Base-by-base conservation (phyloP, 2,113 vertebrate genomes). In the Azemiops feae region DNA sequence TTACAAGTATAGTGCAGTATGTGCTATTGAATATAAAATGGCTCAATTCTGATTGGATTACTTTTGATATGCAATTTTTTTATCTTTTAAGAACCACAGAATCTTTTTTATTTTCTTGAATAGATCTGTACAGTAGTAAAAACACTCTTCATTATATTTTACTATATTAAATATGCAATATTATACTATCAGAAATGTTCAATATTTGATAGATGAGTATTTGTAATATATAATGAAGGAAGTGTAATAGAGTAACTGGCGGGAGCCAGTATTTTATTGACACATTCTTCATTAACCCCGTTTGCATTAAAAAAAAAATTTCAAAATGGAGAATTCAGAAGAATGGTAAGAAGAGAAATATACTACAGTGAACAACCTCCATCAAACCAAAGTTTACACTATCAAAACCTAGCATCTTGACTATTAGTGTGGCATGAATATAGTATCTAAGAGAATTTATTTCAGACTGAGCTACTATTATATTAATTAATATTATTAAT, bases 201-300 rank as follows among this genome's bases (percentile, higher is more conserved):
- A 93, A 92, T 92, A 94, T 87, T 92, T 95, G 90, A 47, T 6
- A 22, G 30, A 58, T 94, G 1, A n/a, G 52, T 0, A 87, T 69
- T 86, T 92, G 89, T 95, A 93, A 54, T 92, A 57, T 92, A 94
- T 85, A 92, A 39, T 93, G 89, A 94, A 94, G 14, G 94, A 93
- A 16, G 86, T 87, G 50, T 34, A 90, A 34, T 92, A 89, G 81
- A 91, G 55, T 89, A 93, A 88, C 86, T 89, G 74, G 30, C 25
- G n/a, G n/a, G 43, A 85, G 30, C 92, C 57, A 10, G 27, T 3
- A 5, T 85, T 55, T 11, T 54, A 86, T 39, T 89, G 55, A 89
- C 45, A 22, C 85, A 93, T 64, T 89, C 23, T 58, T 69, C 52
- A 91, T 81, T 69, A 89, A 45, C 22, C 81, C 1, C 4, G 52